phyloP scores from a whole-genome alignment of 2,888 invertebrate species.

The Piscicola geometra region DNA sequence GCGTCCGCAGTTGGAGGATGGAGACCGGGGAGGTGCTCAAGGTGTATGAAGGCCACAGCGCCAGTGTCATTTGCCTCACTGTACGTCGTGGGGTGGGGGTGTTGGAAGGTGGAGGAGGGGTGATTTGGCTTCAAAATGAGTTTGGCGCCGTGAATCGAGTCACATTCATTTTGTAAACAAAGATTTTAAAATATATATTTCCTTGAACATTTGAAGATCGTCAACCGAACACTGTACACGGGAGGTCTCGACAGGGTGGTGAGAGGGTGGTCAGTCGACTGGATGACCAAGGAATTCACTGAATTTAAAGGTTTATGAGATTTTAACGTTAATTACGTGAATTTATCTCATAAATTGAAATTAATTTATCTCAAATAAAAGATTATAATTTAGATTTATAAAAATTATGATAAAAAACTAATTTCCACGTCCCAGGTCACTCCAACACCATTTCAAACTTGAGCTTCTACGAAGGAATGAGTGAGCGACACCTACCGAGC shows the following conservation, averaged over 20 bases:
- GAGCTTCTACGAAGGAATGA: conserved; percentile 54
- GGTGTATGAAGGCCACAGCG: conserved; percentile 56
- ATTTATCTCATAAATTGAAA: too few relatives aligned
- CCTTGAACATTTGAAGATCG: conserved; percentile 34
- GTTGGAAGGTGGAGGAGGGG: not conserved
- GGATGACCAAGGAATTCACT: conserved; percentile 52
- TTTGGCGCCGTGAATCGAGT: too few relatives aligned
- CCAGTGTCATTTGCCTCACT: conserved; percentile 56
- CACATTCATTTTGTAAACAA: too few relatives aligned
- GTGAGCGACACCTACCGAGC: too few relatives aligned
- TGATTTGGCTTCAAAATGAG: not conserved
- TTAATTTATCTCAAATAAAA: too few relatives aligned
- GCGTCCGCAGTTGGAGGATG: conserved; percentile 57
- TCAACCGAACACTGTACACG: conserved; percentile 43
- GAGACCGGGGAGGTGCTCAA: conserved; percentile 55
- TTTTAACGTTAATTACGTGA: too few relatives aligned
- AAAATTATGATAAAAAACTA: too few relatives aligned
- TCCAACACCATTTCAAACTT: conserved; percentile 58
- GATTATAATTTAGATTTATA: too few relatives aligned
- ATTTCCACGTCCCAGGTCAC: conserved; percentile 51
- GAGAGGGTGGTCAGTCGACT: conserved; percentile 54
- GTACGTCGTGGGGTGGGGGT: conserved; percentile 47
- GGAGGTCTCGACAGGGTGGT: conserved; percentile 56
- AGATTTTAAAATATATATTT: too few relatives aligned
- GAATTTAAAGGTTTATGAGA: conserved; percentile 41